phyloP scores from a whole-genome alignment of 2,113 vertebrate genomes.

The Chaetodon auriga region DNA sequence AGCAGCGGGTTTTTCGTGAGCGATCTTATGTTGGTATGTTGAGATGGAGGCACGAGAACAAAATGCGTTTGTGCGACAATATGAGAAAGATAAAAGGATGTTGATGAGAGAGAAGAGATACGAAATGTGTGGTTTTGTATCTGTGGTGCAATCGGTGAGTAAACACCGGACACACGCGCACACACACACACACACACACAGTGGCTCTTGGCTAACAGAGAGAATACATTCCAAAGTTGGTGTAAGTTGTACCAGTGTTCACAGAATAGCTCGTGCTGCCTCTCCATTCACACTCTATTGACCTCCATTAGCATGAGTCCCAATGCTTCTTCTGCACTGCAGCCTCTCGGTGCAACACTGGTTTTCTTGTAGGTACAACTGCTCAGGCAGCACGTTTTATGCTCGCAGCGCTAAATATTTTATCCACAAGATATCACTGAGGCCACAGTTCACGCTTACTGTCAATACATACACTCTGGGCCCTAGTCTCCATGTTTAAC shows the following conservation, averaged over 20 bases:
- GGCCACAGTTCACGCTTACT: neutral
- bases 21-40: neutral
- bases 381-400: neutral
- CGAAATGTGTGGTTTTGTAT: neutral
- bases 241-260: constrained; percentile 15
- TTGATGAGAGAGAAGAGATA: constrained; percentile 15
- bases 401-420: neutral
- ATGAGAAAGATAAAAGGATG: neutral
- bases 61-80: neutral
- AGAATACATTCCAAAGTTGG: neutral
- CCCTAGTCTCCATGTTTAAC: neutral
- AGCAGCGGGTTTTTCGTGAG: constrained; percentile 23
- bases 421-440: neutral
- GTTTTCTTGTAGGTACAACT: constrained; percentile 1
- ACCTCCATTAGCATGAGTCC: constrained; percentile 43
- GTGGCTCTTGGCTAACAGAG: neutral
- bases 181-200: neutral
- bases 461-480: neutral
- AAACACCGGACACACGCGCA: constrained; percentile 20
- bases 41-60: constrained; percentile 24
- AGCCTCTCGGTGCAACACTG: neutral
- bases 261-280: constrained; percentile 18
- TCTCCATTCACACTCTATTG: constrained; percentile 48
- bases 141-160: neutral
- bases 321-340: constrained; percentile 4